phyloP scores from a whole-genome alignment of 2,113 vertebrate species.

The Pterocles burchelli region DNA sequence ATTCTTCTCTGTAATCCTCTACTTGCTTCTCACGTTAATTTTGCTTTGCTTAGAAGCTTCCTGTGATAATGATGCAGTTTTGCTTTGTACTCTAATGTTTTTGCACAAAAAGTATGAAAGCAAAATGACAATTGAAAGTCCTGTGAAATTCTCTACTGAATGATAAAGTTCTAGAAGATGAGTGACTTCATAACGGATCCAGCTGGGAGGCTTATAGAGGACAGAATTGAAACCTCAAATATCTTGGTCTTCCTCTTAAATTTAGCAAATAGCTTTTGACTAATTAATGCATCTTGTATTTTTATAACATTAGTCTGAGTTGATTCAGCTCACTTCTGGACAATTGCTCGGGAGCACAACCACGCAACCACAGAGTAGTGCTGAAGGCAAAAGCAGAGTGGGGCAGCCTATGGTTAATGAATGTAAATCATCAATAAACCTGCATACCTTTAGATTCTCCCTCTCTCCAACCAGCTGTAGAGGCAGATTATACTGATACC shows the following conservation, averaged over 20 bases:
- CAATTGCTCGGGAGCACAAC: neutral
- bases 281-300: neutral
- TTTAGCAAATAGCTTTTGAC: neutral
- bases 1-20: slow-evolving; percentile 19
- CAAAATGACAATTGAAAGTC: neutral
- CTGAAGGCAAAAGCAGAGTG: neutral
- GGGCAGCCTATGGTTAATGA: neutral
- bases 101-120: neutral
- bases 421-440: neutral
- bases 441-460: neutral
- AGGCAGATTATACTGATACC: neutral
- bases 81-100: neutral
- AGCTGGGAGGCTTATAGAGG: neutral
- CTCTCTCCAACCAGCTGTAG: neutral
- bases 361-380: neutral
- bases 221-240: neutral
- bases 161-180: neutral
- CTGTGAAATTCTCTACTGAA: neutral
- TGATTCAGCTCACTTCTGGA: neutral
- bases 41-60: slow-evolving; percentile 22
- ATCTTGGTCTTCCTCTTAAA: neutral
- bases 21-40: slow-evolving; percentile 14
- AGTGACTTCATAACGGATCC: neutral
- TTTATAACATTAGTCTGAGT: neutral
- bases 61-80: neutral